Conservation (phyloP, 2,113 vertebrate species). For the Aspiorhynchus laticeps region DNA sequence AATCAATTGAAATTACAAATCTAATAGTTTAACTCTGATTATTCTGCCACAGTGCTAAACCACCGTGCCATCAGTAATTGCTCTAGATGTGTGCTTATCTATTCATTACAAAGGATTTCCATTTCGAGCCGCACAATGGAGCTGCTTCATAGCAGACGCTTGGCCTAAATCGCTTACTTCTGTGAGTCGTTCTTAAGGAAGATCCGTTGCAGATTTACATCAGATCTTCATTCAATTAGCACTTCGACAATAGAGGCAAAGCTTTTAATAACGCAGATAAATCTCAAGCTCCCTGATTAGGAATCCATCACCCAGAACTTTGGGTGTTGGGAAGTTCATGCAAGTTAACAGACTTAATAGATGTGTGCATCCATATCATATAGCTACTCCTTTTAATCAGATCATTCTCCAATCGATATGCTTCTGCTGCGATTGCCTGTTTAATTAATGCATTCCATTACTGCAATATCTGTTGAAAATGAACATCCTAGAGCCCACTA, state of each 20-base stretch:
- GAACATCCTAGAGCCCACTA: background rate
- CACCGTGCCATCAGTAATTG: background rate
- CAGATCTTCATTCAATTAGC: slow-evolving; percentile 38
- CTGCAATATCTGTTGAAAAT: slow-evolving; percentile 4
- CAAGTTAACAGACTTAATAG: background rate
- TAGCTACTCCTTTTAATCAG: background rate
- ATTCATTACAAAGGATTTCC: slow-evolving; percentile 18
- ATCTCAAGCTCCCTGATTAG: slow-evolving; percentile 16
- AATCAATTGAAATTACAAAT: background rate
- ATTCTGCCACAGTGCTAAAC: background rate
- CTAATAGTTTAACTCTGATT: background rate
- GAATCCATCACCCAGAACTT: slow-evolving; percentile 1
- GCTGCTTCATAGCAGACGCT: background rate
- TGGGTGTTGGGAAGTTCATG: background rate
- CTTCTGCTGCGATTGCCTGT: background rate
- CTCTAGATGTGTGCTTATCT: slow-evolving; percentile 22
- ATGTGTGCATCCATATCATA: background rate
- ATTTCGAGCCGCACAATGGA: slow-evolving; percentile 14
- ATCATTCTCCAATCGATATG: slow-evolving; percentile 12
- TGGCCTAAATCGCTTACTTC: slow-evolving; percentile 16
- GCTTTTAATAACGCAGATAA: slow-evolving; percentile 14
- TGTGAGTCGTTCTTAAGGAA: slow-evolving; percentile 11
- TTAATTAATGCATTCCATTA: slow-evolving; percentile 8
- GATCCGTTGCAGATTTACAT: background rate
- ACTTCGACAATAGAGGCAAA: background rate